Conservation (phyloP, 2,888 invertebrate species). For the Catocala nupta region DNA sequence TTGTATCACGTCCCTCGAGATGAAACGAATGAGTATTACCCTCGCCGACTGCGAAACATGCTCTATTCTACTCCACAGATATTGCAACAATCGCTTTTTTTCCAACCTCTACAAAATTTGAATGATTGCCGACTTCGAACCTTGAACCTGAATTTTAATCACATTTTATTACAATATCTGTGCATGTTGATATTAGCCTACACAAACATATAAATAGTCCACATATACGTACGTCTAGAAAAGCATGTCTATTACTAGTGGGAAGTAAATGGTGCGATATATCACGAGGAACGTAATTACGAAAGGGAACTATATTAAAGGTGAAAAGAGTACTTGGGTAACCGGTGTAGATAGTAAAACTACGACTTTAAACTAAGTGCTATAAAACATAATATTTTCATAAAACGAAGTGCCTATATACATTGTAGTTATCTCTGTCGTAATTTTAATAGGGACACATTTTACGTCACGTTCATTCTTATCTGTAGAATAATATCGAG, state of each 20-base stretch:
- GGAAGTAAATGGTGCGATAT: slow-evolving; percentile 41
- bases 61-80: slow-evolving; percentile 49
- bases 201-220: neutral
- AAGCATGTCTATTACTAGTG: slow-evolving; percentile 33
- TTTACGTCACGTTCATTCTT: slow-evolving; percentile 45
- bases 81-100: slow-evolving; percentile 50
- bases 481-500: slow-evolving; percentile 46
- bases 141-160: neutral
- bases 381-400: slow-evolving; percentile 30
- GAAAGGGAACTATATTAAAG: slow-evolving; percentile 36
- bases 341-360: slow-evolving; percentile 29
- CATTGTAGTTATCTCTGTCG: slow-evolving; percentile 27
- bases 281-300: slow-evolving; percentile 41
- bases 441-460: slow-evolving; percentile 45
- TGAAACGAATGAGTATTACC: slow-evolving; percentile 73
- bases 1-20: slow-evolving; percentile 72
- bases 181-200: neutral
- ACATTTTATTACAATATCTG: neutral
- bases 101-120: slow-evolving; percentile 36
- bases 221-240: neutral
- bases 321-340: slow-evolving; percentile 34
- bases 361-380: slow-evolving; percentile 24
- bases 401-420: slow-evolving; percentile 30
- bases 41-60: slow-evolving; percentile 66
- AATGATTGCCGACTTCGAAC: slow-evolving; percentile 26